These are phyloP conservation scores for Montifringilla adamsi DNA, from an alignment of 2,113 vertebrate species.

Conservation along the genomic window DNA sequence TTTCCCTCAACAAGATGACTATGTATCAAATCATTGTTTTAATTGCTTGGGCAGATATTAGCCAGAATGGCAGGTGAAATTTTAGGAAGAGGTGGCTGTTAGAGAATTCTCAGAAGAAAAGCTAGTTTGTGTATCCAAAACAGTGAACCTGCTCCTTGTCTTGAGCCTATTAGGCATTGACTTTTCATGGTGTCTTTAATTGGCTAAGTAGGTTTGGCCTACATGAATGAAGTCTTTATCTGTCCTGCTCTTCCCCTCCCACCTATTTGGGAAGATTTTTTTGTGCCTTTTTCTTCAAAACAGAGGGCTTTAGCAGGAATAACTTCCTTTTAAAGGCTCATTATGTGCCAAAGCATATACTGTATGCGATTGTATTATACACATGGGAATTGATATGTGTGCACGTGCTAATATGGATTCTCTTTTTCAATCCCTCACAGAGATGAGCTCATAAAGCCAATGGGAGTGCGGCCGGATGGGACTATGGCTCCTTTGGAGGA, in stretches of 20 bases:
- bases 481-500: slow-evolving; percentile 92
- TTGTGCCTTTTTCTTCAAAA: slow-evolving; percentile 64
- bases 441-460: slow-evolving; percentile 92
- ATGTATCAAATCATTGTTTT: neutral
- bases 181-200: slow-evolving; percentile 72
- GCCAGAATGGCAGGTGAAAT: slow-evolving; percentile 52
- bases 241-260: slow-evolving; percentile 54
- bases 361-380: slow-evolving; percentile 22
- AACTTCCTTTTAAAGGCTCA: slow-evolving; percentile 62
- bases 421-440: slow-evolving; percentile 73
- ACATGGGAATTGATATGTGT: slow-evolving; percentile 36
- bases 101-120: slow-evolving; percentile 10
- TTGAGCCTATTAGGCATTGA: slow-evolving; percentile 67
- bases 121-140: slow-evolving; percentile 38
- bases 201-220: slow-evolving; percentile 70
- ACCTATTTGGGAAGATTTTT: slow-evolving; percentile 53
- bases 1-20: slow-evolving; percentile 34
- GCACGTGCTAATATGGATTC: slow-evolving; percentile 58
- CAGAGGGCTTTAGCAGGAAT: slow-evolving; percentile 56
- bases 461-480: slow-evolving; percentile 91
- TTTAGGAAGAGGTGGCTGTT: slow-evolving; percentile 5
- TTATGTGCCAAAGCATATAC: slow-evolving; percentile 13
- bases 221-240: slow-evolving; percentile 72
- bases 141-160: slow-evolving; percentile 65
- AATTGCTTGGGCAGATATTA: neutral